Evolutionary conservation across 2,797 vertebrate species (phyloP).

Genomic region (Salmo trutta): DNA sequence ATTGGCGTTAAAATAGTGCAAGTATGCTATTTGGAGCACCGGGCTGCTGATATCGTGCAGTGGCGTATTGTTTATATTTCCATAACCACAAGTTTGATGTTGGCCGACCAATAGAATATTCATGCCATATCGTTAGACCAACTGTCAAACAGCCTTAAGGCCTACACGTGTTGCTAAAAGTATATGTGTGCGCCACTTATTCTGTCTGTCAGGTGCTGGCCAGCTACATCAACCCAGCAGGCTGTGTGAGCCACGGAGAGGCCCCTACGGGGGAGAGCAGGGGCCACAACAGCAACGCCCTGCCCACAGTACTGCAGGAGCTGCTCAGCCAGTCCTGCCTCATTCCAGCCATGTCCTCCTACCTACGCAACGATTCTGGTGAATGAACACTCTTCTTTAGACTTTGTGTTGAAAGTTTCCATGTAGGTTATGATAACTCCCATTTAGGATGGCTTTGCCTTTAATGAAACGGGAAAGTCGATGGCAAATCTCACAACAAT

Average conservation of each 20-base stretch:
- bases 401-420: neutral
- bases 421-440: neutral
- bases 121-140: no score
- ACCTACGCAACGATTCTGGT: slow-evolving; percentile 98
- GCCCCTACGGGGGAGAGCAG: slow-evolving; percentile 77
- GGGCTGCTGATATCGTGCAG: no score
- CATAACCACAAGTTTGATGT: no score
- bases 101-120: no score
- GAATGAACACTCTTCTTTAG: slow-evolving; percentile 27
- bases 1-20: no score
- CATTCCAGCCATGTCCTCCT: slow-evolving; percentile 97
- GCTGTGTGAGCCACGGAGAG: slow-evolving; percentile 81
- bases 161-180: neutral
- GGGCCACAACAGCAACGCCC: slow-evolving; percentile 87
- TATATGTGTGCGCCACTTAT: neutral
- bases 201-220: slow-evolving; percentile 85
- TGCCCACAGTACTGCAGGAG: slow-evolving; percentile 91
- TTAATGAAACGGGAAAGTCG: neutral
- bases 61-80: no score
- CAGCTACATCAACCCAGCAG: slow-evolving; percentile 96
- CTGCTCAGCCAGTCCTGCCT: slow-evolving; percentile 97
- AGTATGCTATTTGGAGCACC: no score
- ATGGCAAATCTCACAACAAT: neutral
- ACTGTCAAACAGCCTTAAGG: no score
- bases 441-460: neutral